phyloP scores from a whole-genome alignment of 2,888 invertebrate genomes.

The Aphrophora alni region DNA sequence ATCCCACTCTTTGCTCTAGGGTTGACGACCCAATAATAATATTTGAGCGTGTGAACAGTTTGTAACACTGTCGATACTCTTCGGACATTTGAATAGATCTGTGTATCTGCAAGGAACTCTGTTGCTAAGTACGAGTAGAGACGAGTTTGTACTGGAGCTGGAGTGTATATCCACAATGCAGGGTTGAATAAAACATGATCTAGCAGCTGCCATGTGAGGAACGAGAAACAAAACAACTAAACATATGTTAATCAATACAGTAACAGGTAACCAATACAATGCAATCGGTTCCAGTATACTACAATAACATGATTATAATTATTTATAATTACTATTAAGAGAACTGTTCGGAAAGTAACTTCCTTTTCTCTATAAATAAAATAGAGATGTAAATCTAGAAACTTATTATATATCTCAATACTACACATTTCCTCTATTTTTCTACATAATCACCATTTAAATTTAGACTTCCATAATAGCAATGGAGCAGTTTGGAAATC shows the following conservation, averaged over 20 bases:
- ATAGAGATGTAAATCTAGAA: too few relatives aligned
- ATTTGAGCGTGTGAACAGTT: conserved; percentile 98
- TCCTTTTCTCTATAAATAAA: too few relatives aligned
- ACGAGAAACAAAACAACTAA: conserved; percentile 82
- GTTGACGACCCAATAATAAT: conserved; percentile 99
- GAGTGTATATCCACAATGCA: conserved; percentile 98
- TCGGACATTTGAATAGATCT: conserved; percentile 95
- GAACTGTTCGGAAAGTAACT: too few relatives aligned
- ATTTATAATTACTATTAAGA: too few relatives aligned
- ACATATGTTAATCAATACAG: conserved; percentile 42
- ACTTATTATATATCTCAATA: too few relatives aligned
- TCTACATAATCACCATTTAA: too few relatives aligned
- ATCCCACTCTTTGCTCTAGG: conserved; percentile 95
- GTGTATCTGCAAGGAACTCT: conserved; percentile 97
- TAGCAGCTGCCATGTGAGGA: conserved; percentile 93
- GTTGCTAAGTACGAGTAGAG: conserved; percentile 98
- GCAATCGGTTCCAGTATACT: too few relatives aligned
- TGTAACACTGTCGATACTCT: conserved; percentile 97
- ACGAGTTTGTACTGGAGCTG: conserved; percentile 92
- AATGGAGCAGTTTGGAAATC: too few relatives aligned
- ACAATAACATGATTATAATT: too few relatives aligned
- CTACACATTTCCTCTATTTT: too few relatives aligned
- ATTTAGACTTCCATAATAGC: too few relatives aligned
- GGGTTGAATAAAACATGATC: conserved; percentile 99
- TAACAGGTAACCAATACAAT: not conserved